A percentile compares a stretch with the other conserved stretches of the same genome.
These are phyloP conservation scores for Elaeidobius kamerunicus DNA, from an alignment of 2,888 invertebrate species.

Conservation along the genomic window DNA sequence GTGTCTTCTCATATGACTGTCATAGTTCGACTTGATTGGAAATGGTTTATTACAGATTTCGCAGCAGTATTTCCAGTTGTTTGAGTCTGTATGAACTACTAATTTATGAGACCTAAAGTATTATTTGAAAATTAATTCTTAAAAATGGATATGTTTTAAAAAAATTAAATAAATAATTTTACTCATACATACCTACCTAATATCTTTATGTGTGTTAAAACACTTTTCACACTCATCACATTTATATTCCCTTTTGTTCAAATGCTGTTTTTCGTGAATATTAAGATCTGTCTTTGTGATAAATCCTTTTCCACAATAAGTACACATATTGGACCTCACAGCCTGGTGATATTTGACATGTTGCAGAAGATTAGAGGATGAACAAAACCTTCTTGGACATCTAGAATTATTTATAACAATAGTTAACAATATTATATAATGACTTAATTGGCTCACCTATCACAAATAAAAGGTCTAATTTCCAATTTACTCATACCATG, in stretches of 20 bases:
- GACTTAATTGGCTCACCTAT: constrained; percentile 17
- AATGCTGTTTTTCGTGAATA: constrained; percentile 41
- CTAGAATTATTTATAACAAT: constrained; percentile 14
- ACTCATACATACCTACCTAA: constrained; percentile 30
- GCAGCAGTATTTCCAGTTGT: constrained; percentile 41
- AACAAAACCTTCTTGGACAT: constrained; percentile 39
- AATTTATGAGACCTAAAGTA: constrained; percentile 39
- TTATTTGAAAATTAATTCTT: background rate
- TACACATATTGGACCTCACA: constrained; percentile 39
- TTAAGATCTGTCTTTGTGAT: constrained; percentile 40
- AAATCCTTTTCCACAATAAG: constrained; percentile 48
- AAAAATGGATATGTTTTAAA: background rate
- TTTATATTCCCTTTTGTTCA: constrained; percentile 39
- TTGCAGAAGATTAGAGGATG: constrained; percentile 38
- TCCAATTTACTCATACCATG: constrained; percentile 37
- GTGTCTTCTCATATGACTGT: constrained; percentile 41
- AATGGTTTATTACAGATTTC: constrained; percentile 40
- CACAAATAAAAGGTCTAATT: constrained; percentile 39
- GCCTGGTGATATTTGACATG: constrained; percentile 42
- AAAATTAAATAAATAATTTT: background rate
- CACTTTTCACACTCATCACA: constrained; percentile 40
- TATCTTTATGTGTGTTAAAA: constrained; percentile 42
- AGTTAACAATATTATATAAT: background rate
- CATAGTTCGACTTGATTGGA: constrained; percentile 42
- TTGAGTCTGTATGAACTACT: constrained; percentile 43